A percentile compares a stretch with the other conserved stretches of the same genome.
Conservation (phyloP, 2,888 invertebrate genomes). For the Drosophila birchii region DNA sequence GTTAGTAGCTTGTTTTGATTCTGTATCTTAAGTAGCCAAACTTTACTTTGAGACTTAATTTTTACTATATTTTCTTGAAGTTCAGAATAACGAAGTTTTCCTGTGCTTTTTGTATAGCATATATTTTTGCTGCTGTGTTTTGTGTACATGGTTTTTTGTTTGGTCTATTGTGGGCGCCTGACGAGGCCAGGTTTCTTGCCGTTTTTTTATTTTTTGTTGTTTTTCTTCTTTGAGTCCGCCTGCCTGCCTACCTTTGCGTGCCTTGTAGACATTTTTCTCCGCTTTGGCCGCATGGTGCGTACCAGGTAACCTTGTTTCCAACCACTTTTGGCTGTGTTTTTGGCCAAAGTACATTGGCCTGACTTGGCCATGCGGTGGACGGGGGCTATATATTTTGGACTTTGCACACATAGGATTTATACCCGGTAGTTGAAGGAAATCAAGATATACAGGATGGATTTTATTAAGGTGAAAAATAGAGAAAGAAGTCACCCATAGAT, state of each 20-base stretch:
- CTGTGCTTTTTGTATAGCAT: constrained; percentile 20
- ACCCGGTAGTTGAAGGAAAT: neutral
- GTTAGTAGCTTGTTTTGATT: neutral
- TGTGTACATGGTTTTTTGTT: constrained; percentile 34
- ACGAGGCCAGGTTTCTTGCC: constrained; percentile 45
- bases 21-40: neutral
- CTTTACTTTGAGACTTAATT: neutral
- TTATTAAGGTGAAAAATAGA: neutral
- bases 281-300: constrained; percentile 54
- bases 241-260: constrained; percentile 68
- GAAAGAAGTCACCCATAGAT: too few species aligned
- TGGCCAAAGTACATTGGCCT: constrained; percentile 67
- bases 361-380: constrained; percentile 31
- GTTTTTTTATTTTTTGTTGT: constrained; percentile 21
- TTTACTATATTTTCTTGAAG: neutral
- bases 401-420: constrained; percentile 33
- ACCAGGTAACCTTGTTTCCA: constrained; percentile 73
- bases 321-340: constrained; percentile 64
- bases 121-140: constrained; percentile 17
- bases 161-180: constrained; percentile 51
- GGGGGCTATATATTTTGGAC: constrained; percentile 65
- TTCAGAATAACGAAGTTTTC: constrained; percentile 6
- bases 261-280: constrained; percentile 65
- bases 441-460: neutral
- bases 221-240: constrained; percentile 49